Evolutionary conservation across 2,888 invertebrate species (phyloP), one percentile per base, ranked within the genome.

Genomic region (Amiota minor): DNA sequence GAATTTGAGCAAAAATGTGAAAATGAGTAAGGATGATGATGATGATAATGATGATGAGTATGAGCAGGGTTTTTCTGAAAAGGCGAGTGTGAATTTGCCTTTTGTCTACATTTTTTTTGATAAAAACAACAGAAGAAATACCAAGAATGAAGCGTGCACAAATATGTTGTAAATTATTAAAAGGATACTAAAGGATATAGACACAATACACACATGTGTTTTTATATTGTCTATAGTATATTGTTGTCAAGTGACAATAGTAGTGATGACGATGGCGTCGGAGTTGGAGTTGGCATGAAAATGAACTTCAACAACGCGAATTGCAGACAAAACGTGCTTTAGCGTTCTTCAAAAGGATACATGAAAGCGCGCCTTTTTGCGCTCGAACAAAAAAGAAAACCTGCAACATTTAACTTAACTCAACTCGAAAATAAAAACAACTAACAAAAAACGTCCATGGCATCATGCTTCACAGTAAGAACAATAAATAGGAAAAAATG

Each of bases 261-360:
- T 50, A 20, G 67, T 20, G 59, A 20, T 18, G 59, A 18, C 2
- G 16, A 59, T 35, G 35, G 59, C 12, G 8, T 11, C 59, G 59
- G 16, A 18, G 18, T 20, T 59, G 20, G 20, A 20, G 20, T 20
- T 18, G 49, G 53, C 20, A 67, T 62, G 62, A 62, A 50, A 68
- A 68, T 68, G 67, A 68, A 68, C 50, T 67, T 50, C 67, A 11
- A 11, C 20, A 59, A 20, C 59, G 59, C 20, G 65, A 47, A 18
- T 68, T 68, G 67, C 67, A 68, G 67, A 68, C 67, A 68, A 68
- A 68, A 68, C 67, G 67, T 68, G 67, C 67, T 53, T 50, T 18
- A 14, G 67, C 67, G 67, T 53, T 68, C 23, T 68, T 68, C 16
- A 68, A 68, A 47, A 50, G 67, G 67, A 68, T 68, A 68, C 67